Evolutionary conservation across 2,888 invertebrate species (phyloP), one percentile per base, ranked within the genome.

Genomic region (Dromius quadrimaculatus): DNA sequence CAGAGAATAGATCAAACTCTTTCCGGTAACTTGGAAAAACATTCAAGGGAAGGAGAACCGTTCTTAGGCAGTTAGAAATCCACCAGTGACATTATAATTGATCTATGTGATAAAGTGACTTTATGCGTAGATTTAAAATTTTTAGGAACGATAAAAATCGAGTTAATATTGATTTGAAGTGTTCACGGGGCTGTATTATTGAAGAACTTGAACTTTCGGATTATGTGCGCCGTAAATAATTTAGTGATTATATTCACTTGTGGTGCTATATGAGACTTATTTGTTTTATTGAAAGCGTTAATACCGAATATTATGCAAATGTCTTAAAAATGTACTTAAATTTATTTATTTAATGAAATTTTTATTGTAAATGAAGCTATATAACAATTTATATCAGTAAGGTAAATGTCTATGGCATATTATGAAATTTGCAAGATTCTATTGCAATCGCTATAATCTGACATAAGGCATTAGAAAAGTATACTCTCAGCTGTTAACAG

Each of bases 1-100:
- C 89, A 92, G 79, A 86, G 94, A 74, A 74, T 81, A 2, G 94
- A 94, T 81, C 92, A 91, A 0, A 94, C 94, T 11, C 81, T 92
- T 2, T 92, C 92, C 17, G 94, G 93, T 2, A 82, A 81, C 71
- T 74, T 82, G 57, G 78, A 78, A 45, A 81, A 79, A 73, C 79
- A 80, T 47, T 47, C 61, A 13, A 32, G 70, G 34, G 70, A 70
- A 38, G 70, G 23, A 13, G 61, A 47, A 23, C 70, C 70, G 22
- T 62, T 70, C 50, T 62, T 70, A 50, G 15, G 23, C 28, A 54
- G 50, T 28, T 54, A 54, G 38, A 15, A 11, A 38, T n/a, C 38
- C 5, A 47, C 8, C 22, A 23, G 22, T 23, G 23, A 22, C 23
- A 13, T 45, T 45, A 11, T n/a, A 43, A 19, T n/a, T 47, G 15